Evolutionary conservation across 2,888 invertebrate species (phyloP).

Genomic region (Dynastes tityus): DNA sequence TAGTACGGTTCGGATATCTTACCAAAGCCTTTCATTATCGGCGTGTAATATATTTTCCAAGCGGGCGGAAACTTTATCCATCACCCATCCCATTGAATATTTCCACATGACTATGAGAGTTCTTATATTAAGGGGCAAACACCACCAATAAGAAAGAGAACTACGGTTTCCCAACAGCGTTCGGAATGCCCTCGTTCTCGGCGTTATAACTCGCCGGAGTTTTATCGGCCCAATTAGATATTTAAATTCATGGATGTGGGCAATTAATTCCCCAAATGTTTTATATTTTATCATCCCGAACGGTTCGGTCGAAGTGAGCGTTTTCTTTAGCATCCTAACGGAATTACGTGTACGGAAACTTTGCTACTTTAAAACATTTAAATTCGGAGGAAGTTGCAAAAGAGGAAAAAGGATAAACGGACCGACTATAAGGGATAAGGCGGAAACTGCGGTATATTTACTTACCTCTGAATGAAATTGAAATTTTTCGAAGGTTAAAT

Average conservation of each 20-base stretch:
- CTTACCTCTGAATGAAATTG: not conserved
- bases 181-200: not conserved
- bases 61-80: not conserved
- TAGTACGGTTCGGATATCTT: not conserved
- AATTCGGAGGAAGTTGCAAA: not conserved
- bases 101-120: not conserved
- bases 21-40: not conserved
- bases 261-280: conserved; percentile 29
- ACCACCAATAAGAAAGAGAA: no score
- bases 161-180: not conserved
- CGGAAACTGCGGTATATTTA: not conserved
- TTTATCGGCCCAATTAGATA: conserved; percentile 30
- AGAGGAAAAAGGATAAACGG: not conserved
- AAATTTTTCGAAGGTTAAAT: conserved; percentile 12
- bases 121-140: no score
- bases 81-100: not conserved
- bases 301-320: not conserved
- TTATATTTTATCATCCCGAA: conserved; percentile 20
- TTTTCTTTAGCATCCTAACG: conserved; percentile 11
- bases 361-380: conserved; percentile 8
- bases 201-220: conserved; percentile 15
- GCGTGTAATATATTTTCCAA: conserved; percentile 1
- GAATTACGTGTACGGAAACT: conserved; percentile 20
- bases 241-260: conserved; percentile 36
- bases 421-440: not conserved